Conservation (phyloP, 2,888 invertebrate genomes). For the Dryobota labecula region DNA sequence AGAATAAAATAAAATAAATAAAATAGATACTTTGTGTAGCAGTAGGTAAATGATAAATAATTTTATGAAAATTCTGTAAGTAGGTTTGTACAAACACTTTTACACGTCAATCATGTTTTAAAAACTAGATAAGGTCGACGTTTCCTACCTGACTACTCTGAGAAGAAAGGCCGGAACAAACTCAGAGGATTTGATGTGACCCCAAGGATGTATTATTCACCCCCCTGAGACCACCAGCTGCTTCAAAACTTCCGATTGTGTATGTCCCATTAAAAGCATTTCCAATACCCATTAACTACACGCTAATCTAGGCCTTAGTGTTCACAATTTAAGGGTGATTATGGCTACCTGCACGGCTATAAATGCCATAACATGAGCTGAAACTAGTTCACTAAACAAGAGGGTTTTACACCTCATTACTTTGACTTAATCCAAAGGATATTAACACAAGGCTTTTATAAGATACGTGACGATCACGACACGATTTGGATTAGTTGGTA, state of each 20-base stretch:
- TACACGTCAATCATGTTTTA: too few species aligned
- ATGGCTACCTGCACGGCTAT: constrained; percentile 41
- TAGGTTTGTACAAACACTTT: too few species aligned
- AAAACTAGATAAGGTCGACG: too few species aligned
- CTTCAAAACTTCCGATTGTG: constrained; percentile 47
- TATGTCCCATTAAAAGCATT: constrained; percentile 59
- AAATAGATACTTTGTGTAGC: too few species aligned
- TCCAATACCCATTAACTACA: constrained; percentile 57
- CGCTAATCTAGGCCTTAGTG: constrained; percentile 48
- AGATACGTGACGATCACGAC: constrained; percentile 67
- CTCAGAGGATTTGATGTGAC: too few species aligned
- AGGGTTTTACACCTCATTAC: constrained; percentile 84
- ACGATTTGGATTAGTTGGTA: constrained; percentile 49
- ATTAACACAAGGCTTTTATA: constrained; percentile 64
- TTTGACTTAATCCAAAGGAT: constrained; percentile 76
- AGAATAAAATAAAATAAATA: too few species aligned
- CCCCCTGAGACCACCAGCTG: constrained; percentile 33
- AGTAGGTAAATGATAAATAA: too few species aligned
- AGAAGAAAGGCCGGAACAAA: too few species aligned
- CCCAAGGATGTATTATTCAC: constrained; percentile 19
- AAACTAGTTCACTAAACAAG: constrained; percentile 84
- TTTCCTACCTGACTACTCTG: too few species aligned
- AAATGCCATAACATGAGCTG: constrained; percentile 67
- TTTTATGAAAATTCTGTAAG: too few species aligned
- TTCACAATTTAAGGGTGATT: constrained; percentile 49